These are phyloP conservation scores for Apolygus lucorum DNA, from an alignment of 1,140 invertebrate genomes.

Conservation along the genomic window DNA sequence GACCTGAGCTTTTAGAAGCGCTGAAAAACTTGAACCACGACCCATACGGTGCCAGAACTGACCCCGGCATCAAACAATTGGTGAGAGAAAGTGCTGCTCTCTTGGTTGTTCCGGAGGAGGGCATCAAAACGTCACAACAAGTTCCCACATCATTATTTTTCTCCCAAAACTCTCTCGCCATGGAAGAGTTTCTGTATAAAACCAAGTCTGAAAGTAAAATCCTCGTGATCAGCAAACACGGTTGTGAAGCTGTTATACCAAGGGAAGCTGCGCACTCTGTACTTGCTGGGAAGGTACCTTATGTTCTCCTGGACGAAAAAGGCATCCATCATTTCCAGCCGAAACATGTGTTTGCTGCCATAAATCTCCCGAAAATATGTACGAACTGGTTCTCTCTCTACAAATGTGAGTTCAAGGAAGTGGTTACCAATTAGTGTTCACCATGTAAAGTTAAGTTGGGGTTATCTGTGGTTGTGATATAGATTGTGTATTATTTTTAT, in stretches of 20 bases:
- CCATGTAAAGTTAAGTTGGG: no score
- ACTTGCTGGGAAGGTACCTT: conserved; percentile 62
- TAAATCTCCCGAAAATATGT: conserved; percentile 53
- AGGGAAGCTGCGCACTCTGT: conserved; percentile 61
- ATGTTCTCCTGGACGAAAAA: conserved; percentile 64
- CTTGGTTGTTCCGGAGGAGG: conserved; percentile 54
- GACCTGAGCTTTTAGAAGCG: conserved; percentile 50
- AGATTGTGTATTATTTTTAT: no score
- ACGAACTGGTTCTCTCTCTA: conserved; percentile 43
- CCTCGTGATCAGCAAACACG: conserved; percentile 63
- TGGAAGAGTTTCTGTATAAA: conserved; percentile 62
- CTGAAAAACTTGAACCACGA: conserved; percentile 52
- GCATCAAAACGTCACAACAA: conserved; percentile 47
- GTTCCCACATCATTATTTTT: conserved; percentile 55
- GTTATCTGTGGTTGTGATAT: no score
- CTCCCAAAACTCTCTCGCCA: conserved; percentile 57
- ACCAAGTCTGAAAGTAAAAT: conserved; percentile 43
- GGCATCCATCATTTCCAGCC: conserved; percentile 69
- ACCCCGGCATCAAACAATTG: conserved; percentile 56
- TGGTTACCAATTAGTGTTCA: conserved; percentile 15
- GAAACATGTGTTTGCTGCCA: conserved; percentile 58
- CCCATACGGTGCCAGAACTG: conserved; percentile 53
- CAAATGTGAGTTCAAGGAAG: conserved; percentile 23
- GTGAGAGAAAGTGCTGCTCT: conserved; percentile 60
- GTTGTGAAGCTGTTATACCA: conserved; percentile 66